Conservation (phyloP, 2,113 vertebrate genomes). For the Ornithorhynchus anatinus region DNA sequence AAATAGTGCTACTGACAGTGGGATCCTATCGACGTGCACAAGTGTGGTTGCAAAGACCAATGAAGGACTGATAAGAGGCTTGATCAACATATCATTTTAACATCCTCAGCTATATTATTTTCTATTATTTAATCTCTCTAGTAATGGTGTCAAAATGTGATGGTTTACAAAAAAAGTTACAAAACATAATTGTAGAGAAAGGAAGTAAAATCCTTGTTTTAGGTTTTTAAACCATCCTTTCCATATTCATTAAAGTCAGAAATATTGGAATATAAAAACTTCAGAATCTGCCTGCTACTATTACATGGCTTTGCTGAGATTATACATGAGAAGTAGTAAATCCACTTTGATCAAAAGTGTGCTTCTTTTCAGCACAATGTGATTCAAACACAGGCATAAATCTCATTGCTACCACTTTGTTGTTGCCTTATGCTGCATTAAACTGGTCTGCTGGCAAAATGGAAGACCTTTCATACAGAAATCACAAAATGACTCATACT, state of each 20-base stretch:
- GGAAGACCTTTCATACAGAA: conserved; percentile 43
- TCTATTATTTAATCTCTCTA: too few relatives aligned
- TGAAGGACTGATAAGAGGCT: too few relatives aligned
- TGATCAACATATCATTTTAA: too few relatives aligned
- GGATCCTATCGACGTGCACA: too few relatives aligned
- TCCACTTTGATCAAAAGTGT: conserved; percentile 52
- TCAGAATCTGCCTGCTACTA: neutral
- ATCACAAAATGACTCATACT: conserved; percentile 13
- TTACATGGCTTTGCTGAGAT: conserved; percentile 1
- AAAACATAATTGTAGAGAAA: neutral
- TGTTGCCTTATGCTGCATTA: conserved; percentile 52
- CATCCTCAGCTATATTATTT: too few relatives aligned
- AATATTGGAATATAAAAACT: neutral
- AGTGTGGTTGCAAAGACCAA: too few relatives aligned
- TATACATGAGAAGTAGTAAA: conserved; percentile 32
- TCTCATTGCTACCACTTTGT: conserved; percentile 55
- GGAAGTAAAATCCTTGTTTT: rapidly evolving
- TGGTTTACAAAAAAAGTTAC: too few relatives aligned
- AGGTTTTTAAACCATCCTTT: neutral
- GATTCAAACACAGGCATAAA: conserved; percentile 50
- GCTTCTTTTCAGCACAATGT: conserved; percentile 52
- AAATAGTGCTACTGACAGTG: too few relatives aligned
- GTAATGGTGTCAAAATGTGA: too few relatives aligned
- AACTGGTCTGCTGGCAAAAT: conserved; percentile 58
- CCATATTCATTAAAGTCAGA: neutral